Evolutionary conservation across 2,113 vertebrate genomes (phyloP), one percentile per base, ranked within the genome.

Genomic region (Kryptolebias marmoratus): DNA sequence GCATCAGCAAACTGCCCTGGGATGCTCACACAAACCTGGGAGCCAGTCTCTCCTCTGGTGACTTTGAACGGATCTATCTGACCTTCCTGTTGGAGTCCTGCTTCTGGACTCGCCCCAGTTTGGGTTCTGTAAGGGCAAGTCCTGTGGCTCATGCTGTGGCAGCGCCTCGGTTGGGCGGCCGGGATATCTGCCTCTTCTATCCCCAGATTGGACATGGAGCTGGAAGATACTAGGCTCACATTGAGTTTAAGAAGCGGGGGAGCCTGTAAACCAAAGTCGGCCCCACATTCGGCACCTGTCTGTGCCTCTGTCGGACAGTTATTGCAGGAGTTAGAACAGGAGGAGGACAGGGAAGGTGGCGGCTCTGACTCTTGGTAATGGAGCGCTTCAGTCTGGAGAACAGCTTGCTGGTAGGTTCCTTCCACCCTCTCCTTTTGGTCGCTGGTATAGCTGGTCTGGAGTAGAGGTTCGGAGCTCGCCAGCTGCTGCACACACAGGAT

Each of bases 381-480:
- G 32, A 94, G 87, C 0, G 89, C 89, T 5, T 87, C 73, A 11
- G 90, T 87, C 77, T 92, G 90, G 18, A 91, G 90, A 58, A 70
- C 85, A 62, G 66, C 91, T 71, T 86, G 88, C 76, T 88, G 71
- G 36, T 88, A 93, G 75, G 82, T 11, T 1, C 45, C 77, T 11
- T 88, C 45, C 0, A 64, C 39, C 64, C 82, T 83, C 42, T 82
- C 91, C n/a, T 85, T 81, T 71, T 83, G 79, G 9, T 36, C 91
- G 0, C 4, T 77, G 12, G 68, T 70, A 3, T 64, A 86, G 22
- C 80, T 90, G 65, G 79, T 84, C 73, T 86, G 68, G 1, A 93
- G 79, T 83, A 94, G 64, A 73, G 92, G 88, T 92, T 96, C 94
- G 47, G 95, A 81, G 71, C 89, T 70, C 91, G 94, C 52, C 81